A percentile compares a stretch with the other conserved stretches of the same genome.
These are phyloP conservation scores for Poecilia gillii DNA, from an alignment of 2,797 vertebrate genomes.

Conservation along the genomic window DNA sequence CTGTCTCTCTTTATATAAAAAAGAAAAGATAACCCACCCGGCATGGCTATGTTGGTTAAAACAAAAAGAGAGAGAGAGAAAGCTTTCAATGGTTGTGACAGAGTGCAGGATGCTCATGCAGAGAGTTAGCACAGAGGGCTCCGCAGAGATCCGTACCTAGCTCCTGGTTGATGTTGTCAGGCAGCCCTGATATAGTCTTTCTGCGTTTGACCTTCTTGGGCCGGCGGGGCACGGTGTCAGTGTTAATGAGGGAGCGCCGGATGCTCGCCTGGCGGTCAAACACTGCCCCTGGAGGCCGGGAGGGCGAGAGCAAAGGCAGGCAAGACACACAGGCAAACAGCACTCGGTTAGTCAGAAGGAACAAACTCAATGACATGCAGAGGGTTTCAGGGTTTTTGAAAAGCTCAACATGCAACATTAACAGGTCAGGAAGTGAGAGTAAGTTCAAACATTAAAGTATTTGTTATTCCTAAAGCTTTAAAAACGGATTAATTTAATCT, in stretches of 20 bases:
- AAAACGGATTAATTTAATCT: not conserved
- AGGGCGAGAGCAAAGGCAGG: conserved; percentile 83
- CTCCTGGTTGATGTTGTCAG: conserved; percentile 97
- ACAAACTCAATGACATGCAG: conserved; percentile 82
- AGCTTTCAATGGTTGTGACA: conserved; percentile 6
- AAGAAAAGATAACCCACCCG: not conserved
- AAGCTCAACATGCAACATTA: conserved; percentile 81
- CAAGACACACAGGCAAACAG: conserved; percentile 79
- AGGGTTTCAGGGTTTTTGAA: conserved; percentile 14
- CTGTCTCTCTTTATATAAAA: not conserved
- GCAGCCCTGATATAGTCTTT: conserved; percentile 99
- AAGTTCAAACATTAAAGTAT: conserved; percentile 6
- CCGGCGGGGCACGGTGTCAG: conserved; percentile 97
- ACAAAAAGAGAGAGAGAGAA: not conserved
- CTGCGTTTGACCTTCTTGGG: conserved; percentile 99
- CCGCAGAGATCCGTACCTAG: conserved; percentile 91
- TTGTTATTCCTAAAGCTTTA: not conserved
- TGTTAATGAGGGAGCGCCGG: conserved; percentile 98
- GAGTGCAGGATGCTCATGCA: conserved; percentile 42
- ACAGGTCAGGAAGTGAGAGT: conserved; percentile 19
- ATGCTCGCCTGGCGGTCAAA: conserved; percentile 99
- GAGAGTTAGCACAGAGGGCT: conserved; percentile 49
- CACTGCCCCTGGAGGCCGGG: conserved; percentile 95
- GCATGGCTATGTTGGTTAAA: conserved; percentile 4
- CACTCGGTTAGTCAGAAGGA: conserved; percentile 83